Base-by-base conservation (phyloP, 2,888 invertebrate species). In the Serrognathus titanus region DNA sequence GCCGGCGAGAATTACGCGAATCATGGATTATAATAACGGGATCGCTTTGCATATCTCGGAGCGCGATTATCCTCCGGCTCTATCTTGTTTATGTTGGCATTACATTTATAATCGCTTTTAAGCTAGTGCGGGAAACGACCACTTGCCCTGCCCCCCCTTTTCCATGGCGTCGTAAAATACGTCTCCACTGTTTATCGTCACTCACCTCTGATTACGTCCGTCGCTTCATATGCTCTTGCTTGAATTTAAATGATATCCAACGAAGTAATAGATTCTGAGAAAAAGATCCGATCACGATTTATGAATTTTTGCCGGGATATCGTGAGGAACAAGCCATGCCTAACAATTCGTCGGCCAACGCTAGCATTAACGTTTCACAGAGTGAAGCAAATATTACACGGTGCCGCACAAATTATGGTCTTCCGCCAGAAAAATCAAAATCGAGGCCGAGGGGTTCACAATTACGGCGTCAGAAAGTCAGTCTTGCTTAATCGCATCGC, bases 11-110 rank as follows among this genome's bases (percentile, higher is more conserved):
- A 71, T 74, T 75, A 75, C 75, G 74, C 70, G 73, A 73, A 73
- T 75, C 75, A 74, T 73, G 75, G 75, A 75, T 76, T 76, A 76
- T 75, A 74, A 76, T 75, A 76, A 76, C 75, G 75, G 72, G 71
- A 71, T 69, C 73, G 73, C 70, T 75, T 75, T 74, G 76, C 75
- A 76, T 76, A 76, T 76, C 76, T 72, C 71, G 67, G 67, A 69
- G 66, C 61, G 68, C 71, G 73, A 75, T 76, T 74, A 75, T 74
- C 73, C 74, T 61, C 63, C 56, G 60, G 64, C 69, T 72, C 72
- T 71, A 73, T 74, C 75, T 73, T 75, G 74, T 74, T 74, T 73
- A 74, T 72, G 71, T 67, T 64, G 64, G 64, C 66, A 67, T 70
- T 69, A 69, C 70, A 69, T 66, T 70, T 69, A 70, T 69, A 70